Evolutionary conservation across 2,888 invertebrate genomes (phyloP), one percentile per base, ranked within the genome.

Genomic region (Blastobasis adustella): DNA sequence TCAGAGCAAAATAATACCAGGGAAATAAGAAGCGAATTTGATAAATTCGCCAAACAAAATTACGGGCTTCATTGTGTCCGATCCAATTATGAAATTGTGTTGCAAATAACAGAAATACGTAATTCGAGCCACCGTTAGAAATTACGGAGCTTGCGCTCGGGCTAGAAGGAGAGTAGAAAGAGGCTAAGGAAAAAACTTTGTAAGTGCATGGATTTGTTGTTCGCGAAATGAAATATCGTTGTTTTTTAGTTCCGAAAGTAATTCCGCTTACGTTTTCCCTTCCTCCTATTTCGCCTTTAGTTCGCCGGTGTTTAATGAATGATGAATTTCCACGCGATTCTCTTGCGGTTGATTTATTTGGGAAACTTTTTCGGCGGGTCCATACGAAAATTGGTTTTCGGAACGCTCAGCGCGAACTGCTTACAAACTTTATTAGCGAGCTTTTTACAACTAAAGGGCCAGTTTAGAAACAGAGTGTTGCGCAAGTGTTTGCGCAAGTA

Each of bases 121-220:
- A 23, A 23, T 23, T 23, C 23, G 23, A 23, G 23, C 23, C 23
- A 23, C 23, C 23, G 23, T 23, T 42, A 42, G 5, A 9, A 42
- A 42, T 10, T 42, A 42, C 42, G 4, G 42, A 42, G 23, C 23
- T 23, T 23, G 23, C 23, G 23, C n/a, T n/a, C 2, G 23, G 23
- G 23, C 23, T 23, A 23, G n/a, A 47, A 43, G 10, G 49, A 23
- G 43, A 42, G 39, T 47, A 37, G 45, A 42, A 39, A 47, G 36
- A 51, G n/a, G 49, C 37, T 36, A 44, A 38, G 37, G n/a, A 37
- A 38, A 43, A 51, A 51, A 51, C 23, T 51, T 51, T n/a, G 38
- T 47, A 51, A 51, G 51, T 51, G 51, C 51, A 47, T 47, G 39
- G 47, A 47, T 51, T 51, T 51, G 51, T 50, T 50, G 46, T 47